Percentiles rank a stretch among this genome's conserved stretches.
Evolutionary conservation across 2,888 invertebrate genomes (phyloP).

Genomic region (Leptarthrus brevirostris): DNA sequence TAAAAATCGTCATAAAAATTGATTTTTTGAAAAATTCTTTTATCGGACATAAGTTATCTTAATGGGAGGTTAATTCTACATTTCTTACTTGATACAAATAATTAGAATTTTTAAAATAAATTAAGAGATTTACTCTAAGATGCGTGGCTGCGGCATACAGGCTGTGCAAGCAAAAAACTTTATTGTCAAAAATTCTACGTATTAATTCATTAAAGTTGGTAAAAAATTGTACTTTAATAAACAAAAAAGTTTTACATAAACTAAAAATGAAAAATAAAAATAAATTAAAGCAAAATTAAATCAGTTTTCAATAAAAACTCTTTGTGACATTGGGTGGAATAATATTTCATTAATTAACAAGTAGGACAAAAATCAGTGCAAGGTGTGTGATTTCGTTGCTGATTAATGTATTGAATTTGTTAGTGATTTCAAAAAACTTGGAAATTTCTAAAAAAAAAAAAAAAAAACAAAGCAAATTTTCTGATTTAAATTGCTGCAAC

Average conservation of each 20-base stretch:
- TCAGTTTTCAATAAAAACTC: slow-evolving; percentile 46
- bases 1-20: slow-evolving; percentile 1
- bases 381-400: slow-evolving; percentile 21
- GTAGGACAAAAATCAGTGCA: slow-evolving; percentile 59
- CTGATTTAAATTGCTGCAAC: slow-evolving; percentile 5
- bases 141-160: slow-evolving; percentile 69
- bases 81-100: slow-evolving; percentile 32
- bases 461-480: slow-evolving; percentile 22
- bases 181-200: slow-evolving; percentile 37
- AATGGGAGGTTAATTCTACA: slow-evolving; percentile 30
- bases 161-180: slow-evolving; percentile 68
- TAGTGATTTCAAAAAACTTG: not conserved
- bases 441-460: slow-evolving; percentile 13
- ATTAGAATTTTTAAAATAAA: slow-evolving; percentile 41
- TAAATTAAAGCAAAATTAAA: not conserved
- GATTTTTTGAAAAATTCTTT: slow-evolving; percentile 30
- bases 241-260: slow-evolving; percentile 25
- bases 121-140: slow-evolving; percentile 59
- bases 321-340: slow-evolving; percentile 30
- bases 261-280: slow-evolving; percentile 34
- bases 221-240: slow-evolving; percentile 14
- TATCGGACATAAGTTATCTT: slow-evolving; percentile 6
- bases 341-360: slow-evolving; percentile 53
- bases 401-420: slow-evolving; percentile 8
- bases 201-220: slow-evolving; percentile 39